A percentile compares a stretch with the other conserved stretches of the same genome.
phyloP scores from a whole-genome alignment of 2,888 invertebrate species.

The Microchrysa polita region DNA sequence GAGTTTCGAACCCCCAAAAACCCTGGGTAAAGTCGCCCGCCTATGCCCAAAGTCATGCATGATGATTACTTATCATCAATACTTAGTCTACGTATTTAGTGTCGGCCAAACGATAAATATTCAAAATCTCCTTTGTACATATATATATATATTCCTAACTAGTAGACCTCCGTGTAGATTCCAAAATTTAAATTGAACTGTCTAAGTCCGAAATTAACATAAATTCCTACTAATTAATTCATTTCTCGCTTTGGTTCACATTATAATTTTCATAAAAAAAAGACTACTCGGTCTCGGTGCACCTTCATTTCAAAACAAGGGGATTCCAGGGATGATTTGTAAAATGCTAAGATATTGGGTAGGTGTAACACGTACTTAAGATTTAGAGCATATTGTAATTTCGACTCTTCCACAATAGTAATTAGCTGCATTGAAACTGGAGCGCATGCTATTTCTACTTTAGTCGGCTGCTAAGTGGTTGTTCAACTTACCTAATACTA shows the following conservation, averaged over 20 bases:
- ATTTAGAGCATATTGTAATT: constrained; percentile 16
- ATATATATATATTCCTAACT: no score
- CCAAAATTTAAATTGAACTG: constrained; percentile 24
- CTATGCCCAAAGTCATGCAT: no score
- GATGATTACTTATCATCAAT: no score
- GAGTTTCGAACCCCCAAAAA: no score
- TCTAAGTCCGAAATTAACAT: constrained; percentile 22
- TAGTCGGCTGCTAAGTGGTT: constrained; percentile 39
- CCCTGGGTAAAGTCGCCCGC: no score
- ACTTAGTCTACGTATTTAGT: no score
- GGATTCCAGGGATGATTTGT: constrained; percentile 28
- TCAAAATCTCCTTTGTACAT: no score
- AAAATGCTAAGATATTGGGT: constrained; percentile 31
- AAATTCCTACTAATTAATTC: constrained; percentile 36
- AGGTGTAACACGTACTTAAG: constrained; percentile 31
- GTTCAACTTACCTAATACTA: constrained; percentile 40
- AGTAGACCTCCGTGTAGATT: no score
- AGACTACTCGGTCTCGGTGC: no score
- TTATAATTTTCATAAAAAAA: constrained; percentile 7
- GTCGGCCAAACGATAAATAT: no score
- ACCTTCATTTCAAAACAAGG: background rate
- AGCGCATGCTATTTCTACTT: constrained; percentile 2
- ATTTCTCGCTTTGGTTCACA: constrained; percentile 37
- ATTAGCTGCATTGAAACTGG: constrained; percentile 42
- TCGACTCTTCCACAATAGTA: constrained; percentile 30